Percentiles rank a stretch among this genome's conserved stretches.
Conservation (phyloP, 2,888 invertebrate genomes). For the Nemotelus pantherinus region DNA sequence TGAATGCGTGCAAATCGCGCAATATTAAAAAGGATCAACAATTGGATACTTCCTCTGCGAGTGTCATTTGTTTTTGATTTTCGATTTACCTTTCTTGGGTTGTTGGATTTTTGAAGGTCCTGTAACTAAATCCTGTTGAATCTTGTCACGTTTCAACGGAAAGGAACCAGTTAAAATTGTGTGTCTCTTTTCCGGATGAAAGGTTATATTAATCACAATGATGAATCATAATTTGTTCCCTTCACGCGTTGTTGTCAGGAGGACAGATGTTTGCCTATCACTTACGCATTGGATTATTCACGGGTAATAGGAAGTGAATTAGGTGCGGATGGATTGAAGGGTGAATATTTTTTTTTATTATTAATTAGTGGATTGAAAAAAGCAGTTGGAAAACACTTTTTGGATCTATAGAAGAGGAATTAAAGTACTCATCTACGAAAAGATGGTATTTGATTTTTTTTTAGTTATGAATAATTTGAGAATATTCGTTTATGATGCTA, state of each 20-base stretch:
- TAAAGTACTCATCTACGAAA: too few relatives aligned
- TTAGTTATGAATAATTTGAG: too few relatives aligned
- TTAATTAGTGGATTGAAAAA: too few relatives aligned
- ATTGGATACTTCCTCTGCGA: constrained; percentile 16
- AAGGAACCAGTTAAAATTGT: not conserved
- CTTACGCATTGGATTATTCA: constrained; percentile 14
- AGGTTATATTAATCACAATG: not conserved
- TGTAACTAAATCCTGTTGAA: not conserved
- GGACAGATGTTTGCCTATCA: constrained; percentile 33
- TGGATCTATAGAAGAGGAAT: too few relatives aligned
- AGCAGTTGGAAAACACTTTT: too few relatives aligned
- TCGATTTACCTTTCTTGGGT: not conserved
- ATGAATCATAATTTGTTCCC: constrained; percentile 15
- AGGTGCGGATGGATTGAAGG: constrained; percentile 2
- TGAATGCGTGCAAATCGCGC: constrained; percentile 29
- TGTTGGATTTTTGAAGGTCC: not conserved
- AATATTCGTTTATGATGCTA: too few relatives aligned
- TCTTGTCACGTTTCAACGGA: not conserved
- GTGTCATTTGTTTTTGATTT: constrained; percentile 1
- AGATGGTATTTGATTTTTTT: too few relatives aligned
- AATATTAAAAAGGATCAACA: constrained; percentile 21
- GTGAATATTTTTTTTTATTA: not conserved
- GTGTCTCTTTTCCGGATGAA: not conserved
- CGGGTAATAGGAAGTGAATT: constrained; percentile 23
- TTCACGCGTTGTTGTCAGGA: not conserved